phyloP scores from a whole-genome alignment of 23 tunicate species.

The Trididemnum nubilum region DNA sequence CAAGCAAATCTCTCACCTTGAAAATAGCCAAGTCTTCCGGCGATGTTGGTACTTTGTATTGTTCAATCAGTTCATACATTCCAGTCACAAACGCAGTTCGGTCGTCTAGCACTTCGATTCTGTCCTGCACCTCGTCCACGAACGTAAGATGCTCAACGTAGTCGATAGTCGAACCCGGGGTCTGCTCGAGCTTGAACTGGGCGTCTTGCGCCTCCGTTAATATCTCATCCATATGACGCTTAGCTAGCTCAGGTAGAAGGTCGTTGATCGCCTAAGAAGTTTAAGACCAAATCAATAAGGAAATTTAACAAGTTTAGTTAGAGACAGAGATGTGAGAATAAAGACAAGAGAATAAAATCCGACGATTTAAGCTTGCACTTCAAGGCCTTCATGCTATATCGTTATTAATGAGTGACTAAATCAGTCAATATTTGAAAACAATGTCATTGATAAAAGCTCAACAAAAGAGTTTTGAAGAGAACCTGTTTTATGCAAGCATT shows the following conservation, averaged over 20 bases:
- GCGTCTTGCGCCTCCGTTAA: conserved; percentile 85
- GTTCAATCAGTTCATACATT: conserved; percentile 91
- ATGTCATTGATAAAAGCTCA: too few relatives aligned
- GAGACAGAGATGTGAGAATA: not conserved
- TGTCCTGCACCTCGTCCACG: conserved; percentile 90
- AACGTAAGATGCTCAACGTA: conserved; percentile 86
- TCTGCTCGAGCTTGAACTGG: conserved; percentile 79
- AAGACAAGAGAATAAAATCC: not conserved
- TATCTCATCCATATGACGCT: conserved; percentile 74
- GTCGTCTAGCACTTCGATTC: conserved; percentile 86
- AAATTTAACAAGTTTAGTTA: not conserved
- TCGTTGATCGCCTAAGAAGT: conserved; percentile 80
- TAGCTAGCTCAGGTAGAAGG: conserved; percentile 75
- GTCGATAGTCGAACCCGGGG: conserved; percentile 72
- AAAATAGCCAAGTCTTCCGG: conserved; percentile 94
- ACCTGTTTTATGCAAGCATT: too few relatives aligned
- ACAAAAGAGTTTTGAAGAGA: too few relatives aligned
- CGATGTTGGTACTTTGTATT: conserved; percentile 88
- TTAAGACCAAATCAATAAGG: not conserved
- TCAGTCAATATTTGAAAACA: too few relatives aligned
- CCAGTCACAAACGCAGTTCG: conserved; percentile 52
- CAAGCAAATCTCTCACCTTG: conserved; percentile 55
- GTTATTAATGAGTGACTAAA: too few relatives aligned
- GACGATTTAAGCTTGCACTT: not conserved
- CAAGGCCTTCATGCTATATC: too few relatives aligned